Conservation (phyloP, 2,888 invertebrate genomes). For the Megalurothrips usitatus region DNA sequence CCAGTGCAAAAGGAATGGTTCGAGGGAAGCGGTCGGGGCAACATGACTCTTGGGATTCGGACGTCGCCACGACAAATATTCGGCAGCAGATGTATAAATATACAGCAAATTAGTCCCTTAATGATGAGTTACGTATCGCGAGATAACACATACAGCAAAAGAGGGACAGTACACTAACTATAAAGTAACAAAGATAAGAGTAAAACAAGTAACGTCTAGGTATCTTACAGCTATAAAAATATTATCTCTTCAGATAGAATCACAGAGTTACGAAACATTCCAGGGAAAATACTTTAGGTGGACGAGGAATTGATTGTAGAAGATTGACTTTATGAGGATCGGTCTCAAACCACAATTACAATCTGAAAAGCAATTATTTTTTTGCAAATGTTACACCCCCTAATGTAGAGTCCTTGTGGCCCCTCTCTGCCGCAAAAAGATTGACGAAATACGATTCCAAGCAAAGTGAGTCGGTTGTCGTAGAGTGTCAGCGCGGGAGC, state of each 20-base stretch:
- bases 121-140: too few species aligned
- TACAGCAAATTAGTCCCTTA: too few species aligned
- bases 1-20: too few species aligned
- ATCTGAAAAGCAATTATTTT: not conserved
- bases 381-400: not conserved
- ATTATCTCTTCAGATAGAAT: constrained; percentile 4
- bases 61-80: too few species aligned
- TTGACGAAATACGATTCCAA: not conserved
- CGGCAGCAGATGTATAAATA: too few species aligned
- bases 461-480: too few species aligned
- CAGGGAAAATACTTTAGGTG: not conserved
- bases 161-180: not conserved
- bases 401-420: not conserved
- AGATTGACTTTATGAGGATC: not conserved
- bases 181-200: not conserved
- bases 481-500: too few species aligned
- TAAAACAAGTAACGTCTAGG: not conserved
- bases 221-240: not conserved
- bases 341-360: not conserved
- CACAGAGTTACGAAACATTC: constrained; percentile 11
- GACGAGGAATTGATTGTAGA: not conserved
- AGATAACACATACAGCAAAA: too few species aligned
- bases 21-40: too few species aligned
- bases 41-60: too few species aligned
- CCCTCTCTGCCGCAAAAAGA: not conserved